Base-by-base conservation (phyloP, 2,797 vertebrate species). In the Coendou prehensilis region DNA sequence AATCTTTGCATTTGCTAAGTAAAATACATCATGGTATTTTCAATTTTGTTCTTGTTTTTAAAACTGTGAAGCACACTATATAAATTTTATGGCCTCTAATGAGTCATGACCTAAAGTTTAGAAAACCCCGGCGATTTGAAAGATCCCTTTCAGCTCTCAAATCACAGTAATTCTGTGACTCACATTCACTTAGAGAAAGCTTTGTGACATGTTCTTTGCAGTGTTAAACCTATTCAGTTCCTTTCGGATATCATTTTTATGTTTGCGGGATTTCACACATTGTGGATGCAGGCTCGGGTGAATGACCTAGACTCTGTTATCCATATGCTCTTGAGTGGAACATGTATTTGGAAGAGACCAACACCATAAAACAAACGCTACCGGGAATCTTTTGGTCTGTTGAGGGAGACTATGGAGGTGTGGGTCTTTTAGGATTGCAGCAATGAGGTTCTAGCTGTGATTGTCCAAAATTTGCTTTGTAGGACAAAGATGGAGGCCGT, bases 41-140 rank as follows among this genome's bases (percentile, higher is more conserved):
- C 17, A 76, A 54, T 89, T 73, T 47, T 89, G 22, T 91, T 96
- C 88, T 89, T 54, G 56, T 80, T 93, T 94, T 87, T 78, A 71
- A 87, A 80, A 54, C 26, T 82, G 2, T 85, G 50, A 33, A 63
- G 6, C 30, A 59, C 26, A 54, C 47, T 89, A 13, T 23, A 59
- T 89, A 91, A 61, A 87, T 87, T 96, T 93, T 71, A 89, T 91
- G 54, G 8, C 11, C 33, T 59, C 50, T 90, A 41, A 63, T 93
- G 47, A 93, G 45, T 81, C 89, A 45, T 80, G 1, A 79, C 8
- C 76, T 94, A 91, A 89, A 83, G 47, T 95, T 95, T 93, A 80
- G 47, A 94, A 94, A 76, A 93, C 26, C 87, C 6, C 89, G 61
- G 30, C 30, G 81, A 87, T 84, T 84, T 64, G 26, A 94, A 89